These are phyloP conservation scores for Tenthredo livida DNA, from an alignment of 2,888 invertebrate genomes.

Conservation along the genomic window DNA sequence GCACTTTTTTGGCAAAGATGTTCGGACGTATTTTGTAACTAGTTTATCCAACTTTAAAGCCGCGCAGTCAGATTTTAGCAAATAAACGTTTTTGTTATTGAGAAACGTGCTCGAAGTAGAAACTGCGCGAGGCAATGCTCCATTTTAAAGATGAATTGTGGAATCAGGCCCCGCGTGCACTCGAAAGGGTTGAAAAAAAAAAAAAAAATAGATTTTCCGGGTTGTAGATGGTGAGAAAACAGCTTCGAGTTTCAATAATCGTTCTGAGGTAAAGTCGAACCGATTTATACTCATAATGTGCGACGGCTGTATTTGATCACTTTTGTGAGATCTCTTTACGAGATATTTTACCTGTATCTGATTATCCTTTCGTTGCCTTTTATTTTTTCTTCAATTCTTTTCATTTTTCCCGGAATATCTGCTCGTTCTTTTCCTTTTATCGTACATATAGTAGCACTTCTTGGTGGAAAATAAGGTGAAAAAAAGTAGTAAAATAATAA, in stretches of 20 bases:
- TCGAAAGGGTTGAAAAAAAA: too few relatives aligned
- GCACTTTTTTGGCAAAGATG: too few relatives aligned
- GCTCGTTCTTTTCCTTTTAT: background rate
- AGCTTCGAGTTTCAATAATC: background rate
- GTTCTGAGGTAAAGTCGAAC: background rate
- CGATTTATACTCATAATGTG: background rate
- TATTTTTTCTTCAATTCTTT: background rate
- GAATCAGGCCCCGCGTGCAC: too few relatives aligned
- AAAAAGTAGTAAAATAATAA: conserved; percentile 25
- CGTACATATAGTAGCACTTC: background rate
- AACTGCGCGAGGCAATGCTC: too few relatives aligned
- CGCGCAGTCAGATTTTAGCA: too few relatives aligned
- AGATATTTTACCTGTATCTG: background rate
- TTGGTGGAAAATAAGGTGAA: background rate
- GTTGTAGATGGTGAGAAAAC: background rate
- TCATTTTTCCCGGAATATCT: background rate
- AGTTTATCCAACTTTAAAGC: too few relatives aligned
- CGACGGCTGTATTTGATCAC: conserved; percentile 12
- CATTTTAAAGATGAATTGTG: too few relatives aligned
- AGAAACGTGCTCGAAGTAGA: too few relatives aligned
- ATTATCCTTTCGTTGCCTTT: background rate
- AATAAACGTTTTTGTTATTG: too few relatives aligned
- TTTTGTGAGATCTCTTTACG: background rate
- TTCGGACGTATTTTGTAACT: too few relatives aligned
- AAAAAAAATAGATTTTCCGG: too few relatives aligned